Base-by-base conservation (phyloP, 2,888 invertebrate species). In the Amphipoea lucens region DNA sequence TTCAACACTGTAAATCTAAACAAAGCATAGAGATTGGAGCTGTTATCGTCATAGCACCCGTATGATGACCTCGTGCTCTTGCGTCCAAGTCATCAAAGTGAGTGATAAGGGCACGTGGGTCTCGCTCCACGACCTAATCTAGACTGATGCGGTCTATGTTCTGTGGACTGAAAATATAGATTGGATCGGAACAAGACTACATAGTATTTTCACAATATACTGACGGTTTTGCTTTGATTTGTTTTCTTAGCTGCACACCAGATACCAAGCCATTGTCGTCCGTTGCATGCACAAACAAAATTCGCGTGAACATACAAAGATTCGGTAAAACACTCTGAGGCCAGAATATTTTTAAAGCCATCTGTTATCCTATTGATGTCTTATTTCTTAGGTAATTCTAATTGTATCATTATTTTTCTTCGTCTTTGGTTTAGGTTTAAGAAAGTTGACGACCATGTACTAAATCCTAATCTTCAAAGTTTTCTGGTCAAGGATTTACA, bases 21-120 rank as follows among this genome's bases (percentile, higher is more conserved):
- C 74, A 83, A 69, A 77, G 60, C 63, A 29, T 36, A 69, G 23
- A 73, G 77, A 80, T 80, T 75, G 73, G 60, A 29, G 60, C 63
- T 17, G 71, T 79, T 87, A 88, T 87, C 88, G 36, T 40, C 51
- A 57, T 48, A 81, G 74, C 78, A 78, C 29, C 80, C 72, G 78
- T 86, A 66, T 67, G 73, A 77, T 84, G 82, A 82, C 79, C 87
- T 88, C 82, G 74, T 87, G 84, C 42, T 81, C 76, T 69, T 54
- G 60, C 51, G 79, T 73, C 63, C 73, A 76, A 78, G 74, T 72
- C 81, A 79, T 77, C 63, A 62, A 45, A 40, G 36, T 51, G 63
- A 40, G 36, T 69, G 86, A 86, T 86, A 87, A 84, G n/a, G 65
- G 40, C 87, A 71, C 84, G 76, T 76, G 75, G 71, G 66, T 60